Conservation (phyloP, 2,797 vertebrate genomes). For the Pipistrellus pygmaeus region DNA sequence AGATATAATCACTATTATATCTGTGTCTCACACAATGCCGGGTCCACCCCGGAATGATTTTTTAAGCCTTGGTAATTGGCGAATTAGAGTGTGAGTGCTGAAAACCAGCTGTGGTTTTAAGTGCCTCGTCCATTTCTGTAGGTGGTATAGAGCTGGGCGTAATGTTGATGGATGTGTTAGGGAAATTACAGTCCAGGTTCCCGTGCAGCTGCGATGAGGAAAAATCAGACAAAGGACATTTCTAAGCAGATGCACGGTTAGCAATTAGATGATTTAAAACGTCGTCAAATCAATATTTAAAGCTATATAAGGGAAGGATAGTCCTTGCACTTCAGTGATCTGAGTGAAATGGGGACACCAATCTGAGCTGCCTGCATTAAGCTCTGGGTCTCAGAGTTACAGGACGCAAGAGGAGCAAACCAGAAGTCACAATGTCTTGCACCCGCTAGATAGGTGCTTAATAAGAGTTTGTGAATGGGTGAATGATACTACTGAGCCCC, state of each 20-base stretch:
- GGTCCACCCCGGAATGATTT: conserved; percentile 74
- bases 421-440: background rate
- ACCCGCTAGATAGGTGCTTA: background rate
- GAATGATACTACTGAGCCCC: background rate
- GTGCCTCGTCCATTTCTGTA: conserved; percentile 66
- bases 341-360: background rate
- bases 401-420: background rate
- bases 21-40: conserved; percentile 73
- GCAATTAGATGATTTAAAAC: conserved; percentile 73
- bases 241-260: conserved; percentile 67
- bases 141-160: conserved; percentile 68
- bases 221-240: conserved; percentile 54
- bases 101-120: conserved; percentile 80
- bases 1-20: conserved; percentile 78
- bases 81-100: conserved; percentile 78
- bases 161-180: conserved; percentile 71
- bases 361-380: background rate
- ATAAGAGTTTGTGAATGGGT: background rate
- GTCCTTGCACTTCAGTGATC: conserved; percentile 19
- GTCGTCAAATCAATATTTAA: conserved; percentile 69
- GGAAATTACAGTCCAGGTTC: conserved; percentile 70
- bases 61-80: conserved; percentile 80
- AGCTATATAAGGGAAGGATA: conserved; percentile 49
- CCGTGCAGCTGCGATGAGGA: conserved; percentile 56
- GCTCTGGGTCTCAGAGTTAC: background rate